Evolutionary conservation across 2,888 invertebrate genomes (phyloP), one percentile per base, ranked within the genome.

Genomic region (Agriopis leucophaearia): DNA sequence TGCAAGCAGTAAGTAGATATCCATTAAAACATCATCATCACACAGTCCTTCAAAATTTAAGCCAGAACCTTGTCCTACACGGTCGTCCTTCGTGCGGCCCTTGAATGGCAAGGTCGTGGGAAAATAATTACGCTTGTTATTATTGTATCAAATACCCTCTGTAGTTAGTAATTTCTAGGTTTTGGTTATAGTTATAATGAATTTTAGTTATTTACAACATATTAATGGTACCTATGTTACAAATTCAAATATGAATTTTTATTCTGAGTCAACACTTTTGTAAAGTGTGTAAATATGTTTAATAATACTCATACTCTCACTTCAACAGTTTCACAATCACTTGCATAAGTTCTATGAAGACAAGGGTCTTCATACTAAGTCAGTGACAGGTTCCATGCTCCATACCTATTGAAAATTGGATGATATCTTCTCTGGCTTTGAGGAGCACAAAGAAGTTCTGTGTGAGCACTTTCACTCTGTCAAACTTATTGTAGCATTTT

Each of bases 1-100:
- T 91, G 88, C 92, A 92, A 76, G 80, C 87, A 75, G 93, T 92
- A 83, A 81, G 78, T 76, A 42, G 36, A 44, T n/a, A 42, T 42
- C 10, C 1, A 47, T 45, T 40, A 54, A 60, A 18, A 7, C 1
- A 51, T 10, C 27, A 38, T 47, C 1, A 16, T 8, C 4, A 35
- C 9, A 42, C 8, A 51, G 70, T 66, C 73, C 65, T 74, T 71
- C 67, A 66, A 56, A 65, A 75, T 68, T 48, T 65, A 65, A 72
- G 73, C 69, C 73, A 70, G 44, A 38, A 60, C 38, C 48, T 50
- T 50, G 59, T 40, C 38, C 10, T 13, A 59, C 73, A 72, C 73
- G 69, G 75, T 62, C 68, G 71, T 55, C 72, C 72, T 75, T 73
- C 72, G 58, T 58, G 64, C 51, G 40, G 67, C 67, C 69, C 66